Conservation (phyloP, 1,140 invertebrate species). For the Laupala kohalensis region DNA sequence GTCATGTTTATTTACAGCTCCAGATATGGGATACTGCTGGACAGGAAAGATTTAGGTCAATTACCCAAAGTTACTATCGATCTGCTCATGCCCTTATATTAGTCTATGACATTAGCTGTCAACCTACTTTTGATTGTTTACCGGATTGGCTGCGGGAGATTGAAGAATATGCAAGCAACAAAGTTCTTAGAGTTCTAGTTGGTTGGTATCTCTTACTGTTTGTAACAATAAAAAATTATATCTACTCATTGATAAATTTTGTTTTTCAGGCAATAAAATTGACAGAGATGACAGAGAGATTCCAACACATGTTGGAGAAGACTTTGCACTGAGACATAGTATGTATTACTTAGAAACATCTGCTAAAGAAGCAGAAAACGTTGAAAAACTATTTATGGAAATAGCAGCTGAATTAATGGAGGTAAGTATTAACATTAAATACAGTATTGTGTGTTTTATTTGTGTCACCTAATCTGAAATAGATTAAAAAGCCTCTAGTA, state of each 20-base stretch:
- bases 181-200: conserved; percentile 84
- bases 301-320: conserved; percentile 84
- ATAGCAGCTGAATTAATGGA: conserved; percentile 88
- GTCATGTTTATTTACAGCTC: conserved; percentile 41
- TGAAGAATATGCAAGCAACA: conserved; percentile 89
- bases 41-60: conserved; percentile 92
- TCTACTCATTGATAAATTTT: conserved; percentile 10
- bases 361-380: conserved; percentile 94
- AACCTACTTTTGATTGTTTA: conserved; percentile 91
- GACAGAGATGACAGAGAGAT: conserved; percentile 91
- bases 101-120: conserved; percentile 95
- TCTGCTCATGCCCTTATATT: conserved; percentile 94
- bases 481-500: too few species aligned
- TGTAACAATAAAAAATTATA: neutral
- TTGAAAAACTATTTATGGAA: conserved; percentile 91
- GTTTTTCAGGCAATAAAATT: conserved; percentile 77
- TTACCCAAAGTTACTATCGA: conserved; percentile 95
- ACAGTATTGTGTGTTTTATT: too few species aligned
- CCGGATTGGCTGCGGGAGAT: conserved; percentile 93
- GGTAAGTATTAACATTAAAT: conserved; percentile 26
- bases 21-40: conserved; percentile 98
- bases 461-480: too few species aligned
- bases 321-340: conserved; percentile 86
- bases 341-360: conserved; percentile 99
- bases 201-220: conserved; percentile 37